Conservation (phyloP, 2,797 vertebrate genomes). For the Potorous gilbertii region DNA sequence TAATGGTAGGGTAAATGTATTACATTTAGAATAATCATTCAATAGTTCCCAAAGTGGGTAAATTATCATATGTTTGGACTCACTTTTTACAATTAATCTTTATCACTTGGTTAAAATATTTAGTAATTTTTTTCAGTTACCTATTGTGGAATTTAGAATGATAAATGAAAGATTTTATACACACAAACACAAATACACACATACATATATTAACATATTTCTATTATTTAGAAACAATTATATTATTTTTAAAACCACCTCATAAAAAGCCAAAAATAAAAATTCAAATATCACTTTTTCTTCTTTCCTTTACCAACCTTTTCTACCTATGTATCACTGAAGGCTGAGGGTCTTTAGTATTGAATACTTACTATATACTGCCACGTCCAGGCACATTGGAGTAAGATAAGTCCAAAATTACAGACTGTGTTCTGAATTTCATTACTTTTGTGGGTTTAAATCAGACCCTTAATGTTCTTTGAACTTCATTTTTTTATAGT, state of each 20-base stretch:
- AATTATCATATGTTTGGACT: background rate
- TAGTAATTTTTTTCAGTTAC: background rate
- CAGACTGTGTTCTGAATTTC: slow-evolving; percentile 45
- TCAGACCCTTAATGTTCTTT: slow-evolving; percentile 69
- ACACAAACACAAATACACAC: background rate
- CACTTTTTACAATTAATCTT: background rate
- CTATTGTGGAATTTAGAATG: background rate
- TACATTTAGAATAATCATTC: background rate
- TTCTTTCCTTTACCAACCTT: background rate
- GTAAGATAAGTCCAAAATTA: slow-evolving; percentile 67
- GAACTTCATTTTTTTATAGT: slow-evolving; percentile 68
- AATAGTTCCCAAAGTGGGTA: background rate
- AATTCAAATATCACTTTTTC: background rate
- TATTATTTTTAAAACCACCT: background rate
- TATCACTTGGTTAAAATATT: background rate
- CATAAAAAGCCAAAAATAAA: background rate
- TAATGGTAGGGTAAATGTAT: background rate
- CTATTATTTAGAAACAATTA: background rate
- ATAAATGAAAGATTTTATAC: background rate
- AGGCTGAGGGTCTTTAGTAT: slow-evolving; percentile 10
- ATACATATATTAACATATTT: slow-evolving; percentile 61
- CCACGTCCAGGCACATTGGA: slow-evolving; percentile 52
- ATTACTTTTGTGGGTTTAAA: slow-evolving; percentile 62
- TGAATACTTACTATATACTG: slow-evolving; percentile 57
- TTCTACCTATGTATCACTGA: slow-evolving; percentile 27